These are phyloP conservation scores for Kryptolebias ocellatus DNA, from an alignment of 2,797 vertebrate species.

Conservation along the genomic window DNA sequence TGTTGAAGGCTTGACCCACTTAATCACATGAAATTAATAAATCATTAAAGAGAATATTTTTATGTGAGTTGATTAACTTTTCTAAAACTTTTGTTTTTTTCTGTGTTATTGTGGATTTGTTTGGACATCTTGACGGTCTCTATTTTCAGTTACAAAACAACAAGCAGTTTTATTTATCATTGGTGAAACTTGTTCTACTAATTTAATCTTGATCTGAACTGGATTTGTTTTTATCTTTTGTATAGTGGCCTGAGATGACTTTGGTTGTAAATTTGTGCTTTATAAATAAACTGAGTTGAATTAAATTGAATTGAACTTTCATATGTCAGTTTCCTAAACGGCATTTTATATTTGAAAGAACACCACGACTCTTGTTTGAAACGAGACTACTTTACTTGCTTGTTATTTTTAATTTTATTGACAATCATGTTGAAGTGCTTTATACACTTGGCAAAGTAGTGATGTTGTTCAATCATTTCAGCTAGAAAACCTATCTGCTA, in stretches of 20 bases:
- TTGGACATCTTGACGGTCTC: neutral
- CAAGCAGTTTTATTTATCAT: no score
- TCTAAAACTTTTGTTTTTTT: neutral
- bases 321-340: neutral
- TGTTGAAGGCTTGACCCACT: neutral
- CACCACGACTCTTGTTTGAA: no score
- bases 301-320: no score
- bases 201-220: no score
- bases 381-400: neutral
- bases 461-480: constrained; percentile 58
- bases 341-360: neutral
- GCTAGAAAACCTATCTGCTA: constrained; percentile 67
- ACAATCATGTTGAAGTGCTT: constrained; percentile 27
- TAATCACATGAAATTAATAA: neutral
- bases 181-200: no score
- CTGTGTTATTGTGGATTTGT: neutral
- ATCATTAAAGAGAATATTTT: no score
- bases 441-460: constrained; percentile 36
- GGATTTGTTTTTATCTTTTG: no score
- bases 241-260: no score
- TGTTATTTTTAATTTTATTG: constrained; percentile 9
- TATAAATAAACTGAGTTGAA: no score
- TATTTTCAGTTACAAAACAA: no score
- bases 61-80: neutral
- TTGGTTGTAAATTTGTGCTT: no score